Evolutionary conservation across 2,797 vertebrate species (phyloP).

Genomic region (Tangara arthus): DNA sequence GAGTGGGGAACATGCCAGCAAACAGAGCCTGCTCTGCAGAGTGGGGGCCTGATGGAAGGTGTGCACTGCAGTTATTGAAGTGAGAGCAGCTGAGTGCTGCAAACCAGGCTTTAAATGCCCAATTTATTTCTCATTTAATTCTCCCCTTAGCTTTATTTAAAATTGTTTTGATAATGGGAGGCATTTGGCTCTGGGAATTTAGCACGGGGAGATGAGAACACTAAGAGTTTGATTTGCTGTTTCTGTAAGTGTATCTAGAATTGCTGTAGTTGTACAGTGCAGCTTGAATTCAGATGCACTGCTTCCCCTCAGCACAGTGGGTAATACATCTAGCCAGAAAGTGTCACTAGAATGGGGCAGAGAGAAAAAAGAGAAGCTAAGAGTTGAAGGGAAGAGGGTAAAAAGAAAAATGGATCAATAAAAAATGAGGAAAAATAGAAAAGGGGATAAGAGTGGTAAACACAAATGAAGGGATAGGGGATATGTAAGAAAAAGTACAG

Average conservation of each 20-base stretch:
- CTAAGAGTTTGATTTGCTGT: background rate
- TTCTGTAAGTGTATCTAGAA: background rate
- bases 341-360: background rate
- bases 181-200: background rate
- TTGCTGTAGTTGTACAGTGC: background rate
- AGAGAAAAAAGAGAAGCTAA: background rate
- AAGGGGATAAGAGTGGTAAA: background rate
- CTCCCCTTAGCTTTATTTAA: constrained; percentile 2
- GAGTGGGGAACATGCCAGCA: background rate
- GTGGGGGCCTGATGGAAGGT: background rate
- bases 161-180: background rate
- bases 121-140: constrained; percentile 11
- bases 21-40: background rate
- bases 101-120: background rate
- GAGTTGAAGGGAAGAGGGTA: background rate
- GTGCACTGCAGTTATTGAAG: background rate
- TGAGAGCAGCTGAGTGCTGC: background rate
- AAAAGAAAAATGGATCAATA: background rate
- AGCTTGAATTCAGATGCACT: background rate
- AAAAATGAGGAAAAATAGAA: background rate
- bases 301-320: background rate
- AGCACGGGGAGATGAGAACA: background rate
- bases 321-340: background rate
- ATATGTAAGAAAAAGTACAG: background rate
- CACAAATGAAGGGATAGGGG: background rate